Percentiles rank a stretch among this genome's conserved stretches.
Evolutionary conservation across 1,140 invertebrate species (phyloP).

Genomic region (Drosophila busckii): DNA sequence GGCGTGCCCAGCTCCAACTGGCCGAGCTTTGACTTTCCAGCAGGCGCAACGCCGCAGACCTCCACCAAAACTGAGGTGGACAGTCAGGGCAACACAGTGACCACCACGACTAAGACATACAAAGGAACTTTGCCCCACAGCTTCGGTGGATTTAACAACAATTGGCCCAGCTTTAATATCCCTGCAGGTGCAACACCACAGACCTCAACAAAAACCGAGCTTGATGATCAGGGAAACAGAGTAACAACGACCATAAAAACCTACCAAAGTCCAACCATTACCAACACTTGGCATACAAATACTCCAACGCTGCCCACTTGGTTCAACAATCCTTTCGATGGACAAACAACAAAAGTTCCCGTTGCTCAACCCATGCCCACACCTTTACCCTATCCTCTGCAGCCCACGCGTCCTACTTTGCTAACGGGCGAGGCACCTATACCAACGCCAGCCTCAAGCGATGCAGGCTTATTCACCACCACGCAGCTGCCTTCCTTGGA

Average conservation of each 20-base stretch:
- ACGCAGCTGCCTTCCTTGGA: conserved; percentile 25
- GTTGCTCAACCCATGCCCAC: not conserved
- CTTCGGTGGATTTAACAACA: not conserved
- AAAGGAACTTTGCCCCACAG: not conserved
- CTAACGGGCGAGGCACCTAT: not conserved
- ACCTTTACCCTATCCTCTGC: not conserved
- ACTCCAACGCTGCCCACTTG: conserved; percentile 7
- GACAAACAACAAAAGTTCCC: no score
- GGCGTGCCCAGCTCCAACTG: not conserved
- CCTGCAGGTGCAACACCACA: conserved; percentile 11
- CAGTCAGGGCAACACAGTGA: conserved; percentile 35
- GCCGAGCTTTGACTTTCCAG: conserved; percentile 21
- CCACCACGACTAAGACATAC: conserved; percentile 27
- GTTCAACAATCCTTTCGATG: not conserved
- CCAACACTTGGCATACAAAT: not conserved
- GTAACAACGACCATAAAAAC: conserved; percentile 9
- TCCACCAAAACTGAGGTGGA: conserved; percentile 44
- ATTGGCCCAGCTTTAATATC: conserved; percentile 10
- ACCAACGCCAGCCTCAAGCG: not conserved
- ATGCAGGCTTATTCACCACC: conserved; percentile 9
- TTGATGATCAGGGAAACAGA: conserved; percentile 20
- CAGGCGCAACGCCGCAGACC: conserved; percentile 35
- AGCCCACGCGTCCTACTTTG: not conserved
- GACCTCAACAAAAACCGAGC: conserved; percentile 8
- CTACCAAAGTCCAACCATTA: not conserved